Conservation (phyloP, 1,140 invertebrate species). For the Drosophila nebulosa region DNA sequence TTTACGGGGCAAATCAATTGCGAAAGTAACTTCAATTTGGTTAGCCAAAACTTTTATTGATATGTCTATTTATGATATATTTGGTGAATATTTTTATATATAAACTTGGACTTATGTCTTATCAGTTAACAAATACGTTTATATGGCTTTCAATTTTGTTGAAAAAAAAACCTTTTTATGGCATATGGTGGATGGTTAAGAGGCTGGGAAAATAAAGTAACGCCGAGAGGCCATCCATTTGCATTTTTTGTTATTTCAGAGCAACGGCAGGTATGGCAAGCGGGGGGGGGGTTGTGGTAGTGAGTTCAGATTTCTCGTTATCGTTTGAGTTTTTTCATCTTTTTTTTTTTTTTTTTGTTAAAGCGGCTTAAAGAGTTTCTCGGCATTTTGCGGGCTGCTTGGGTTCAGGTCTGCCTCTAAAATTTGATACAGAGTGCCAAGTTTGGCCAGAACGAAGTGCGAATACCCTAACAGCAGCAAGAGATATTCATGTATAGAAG, state of each 20-base stretch:
- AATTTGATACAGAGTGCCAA: neutral
- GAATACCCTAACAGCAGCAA: conserved; percentile 6
- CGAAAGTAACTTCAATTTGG: too few species aligned
- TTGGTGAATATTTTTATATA: neutral
- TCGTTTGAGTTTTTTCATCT: neutral
- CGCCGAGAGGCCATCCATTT: neutral
- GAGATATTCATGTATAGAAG: too few species aligned
- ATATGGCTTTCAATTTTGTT: neutral
- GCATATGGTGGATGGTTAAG: neutral
- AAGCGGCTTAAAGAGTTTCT: conserved; percentile 51
- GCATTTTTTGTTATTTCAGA: neutral
- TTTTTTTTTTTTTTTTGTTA: conserved; percentile 18
- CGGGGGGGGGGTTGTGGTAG: neutral
- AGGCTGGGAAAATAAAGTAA: neutral
- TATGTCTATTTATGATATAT: neutral
- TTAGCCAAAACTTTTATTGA: too few species aligned
- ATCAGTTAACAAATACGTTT: neutral
- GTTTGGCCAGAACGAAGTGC: conserved; percentile 8
- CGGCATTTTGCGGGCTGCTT: conserved; percentile 18
- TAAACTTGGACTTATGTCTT: too few species aligned
- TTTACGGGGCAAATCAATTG: too few species aligned
- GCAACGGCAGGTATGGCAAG: neutral
- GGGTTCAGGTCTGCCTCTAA: conserved; percentile 4
- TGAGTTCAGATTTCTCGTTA: neutral
- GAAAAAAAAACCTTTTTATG: neutral